Percentiles rank a stretch among this genome's conserved stretches.
These are phyloP conservation scores for Notocelia uddmanniana DNA, from an alignment of 2,888 invertebrate genomes.

Conservation along the genomic window DNA sequence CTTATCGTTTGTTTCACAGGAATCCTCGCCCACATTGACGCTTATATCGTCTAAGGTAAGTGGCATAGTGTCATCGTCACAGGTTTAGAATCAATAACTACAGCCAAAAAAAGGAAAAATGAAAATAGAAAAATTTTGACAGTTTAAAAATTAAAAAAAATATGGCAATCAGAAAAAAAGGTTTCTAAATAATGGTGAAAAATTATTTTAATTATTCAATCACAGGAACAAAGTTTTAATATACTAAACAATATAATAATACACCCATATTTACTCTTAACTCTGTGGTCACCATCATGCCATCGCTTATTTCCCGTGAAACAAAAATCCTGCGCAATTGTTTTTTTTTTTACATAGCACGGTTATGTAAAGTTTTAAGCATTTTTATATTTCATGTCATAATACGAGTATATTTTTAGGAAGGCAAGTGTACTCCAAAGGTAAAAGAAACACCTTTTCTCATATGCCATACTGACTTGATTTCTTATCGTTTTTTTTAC, in stretches of 20 bases:
- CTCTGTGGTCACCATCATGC: slow-evolving; percentile 49
- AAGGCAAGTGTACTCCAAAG: background rate
- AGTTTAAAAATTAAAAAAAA: background rate
- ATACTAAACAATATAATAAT: background rate
- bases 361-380: background rate
- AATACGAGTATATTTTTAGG: background rate
- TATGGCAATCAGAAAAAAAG: too few relatives aligned
- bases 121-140: background rate
- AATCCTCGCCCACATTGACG: slow-evolving; percentile 92
- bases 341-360: slow-evolving; percentile 32
- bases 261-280: slow-evolving; percentile 6
- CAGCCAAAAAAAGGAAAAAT: background rate
- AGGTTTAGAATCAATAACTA: background rate
- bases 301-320: slow-evolving; percentile 60
- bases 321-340: slow-evolving; percentile 45
- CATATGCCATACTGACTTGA: too few relatives aligned
- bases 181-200: too few relatives aligned
- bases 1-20: slow-evolving; percentile 88
- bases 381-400: background rate
- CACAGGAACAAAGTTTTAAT: too few relatives aligned
- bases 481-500: too few relatives aligned
- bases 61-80: slow-evolving; percentile 47
- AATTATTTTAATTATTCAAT: too few relatives aligned
- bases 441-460: background rate
- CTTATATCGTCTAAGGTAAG: slow-evolving; percentile 93